Base-by-base conservation (phyloP, 2,888 invertebrate genomes). In the Mimumesa dahlbomi region DNA sequence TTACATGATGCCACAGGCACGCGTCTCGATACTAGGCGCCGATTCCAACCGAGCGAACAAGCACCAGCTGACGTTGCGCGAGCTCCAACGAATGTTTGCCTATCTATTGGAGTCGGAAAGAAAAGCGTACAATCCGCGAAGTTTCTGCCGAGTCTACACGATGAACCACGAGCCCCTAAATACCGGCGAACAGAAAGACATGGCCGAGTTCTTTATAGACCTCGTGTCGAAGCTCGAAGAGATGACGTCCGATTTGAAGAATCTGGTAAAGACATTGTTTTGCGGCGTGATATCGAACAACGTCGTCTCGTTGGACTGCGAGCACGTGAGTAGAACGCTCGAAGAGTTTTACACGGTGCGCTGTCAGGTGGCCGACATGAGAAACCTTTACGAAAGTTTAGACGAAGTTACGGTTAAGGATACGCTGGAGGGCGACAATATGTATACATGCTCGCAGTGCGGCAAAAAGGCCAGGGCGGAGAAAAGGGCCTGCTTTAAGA, bases 391-490 rank as follows among this genome's bases (percentile, higher is more conserved):
- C 85, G 98, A 98, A 90, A 97, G 97, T 22, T 91, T 98, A 22
- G 97, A 98, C 90, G 98, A 98, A 90, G 97, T 98, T n/a, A 98
- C 98, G 0, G 97, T 98, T 6, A 98, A 98, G 88, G 98, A 98
- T 88, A 98, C 97, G 21, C 90, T 98, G 0, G 98, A 98, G 89
- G 98, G 98, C 45, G 98, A 98, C 90, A 98, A 98, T 89, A 98
- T 98, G 95, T 98, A 98, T 89, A 98, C 97, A 0, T 98, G 98
- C 88, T 97, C 97, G 11, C 97, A 97, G 83, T 98, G 98, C 88
- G 95, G 97, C 4, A 96, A 95, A 85, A 98, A 98, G 92, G 98
- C 98, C 42, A 92, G 98, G 45, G 98, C 98, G 0, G 98, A 98
- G 89, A 98, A 98, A 89, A 94, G 96, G 75, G 97, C 97, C 0